Evolutionary conservation across 2,888 invertebrate genomes (phyloP).

Genomic region (Noctua janthina): DNA sequence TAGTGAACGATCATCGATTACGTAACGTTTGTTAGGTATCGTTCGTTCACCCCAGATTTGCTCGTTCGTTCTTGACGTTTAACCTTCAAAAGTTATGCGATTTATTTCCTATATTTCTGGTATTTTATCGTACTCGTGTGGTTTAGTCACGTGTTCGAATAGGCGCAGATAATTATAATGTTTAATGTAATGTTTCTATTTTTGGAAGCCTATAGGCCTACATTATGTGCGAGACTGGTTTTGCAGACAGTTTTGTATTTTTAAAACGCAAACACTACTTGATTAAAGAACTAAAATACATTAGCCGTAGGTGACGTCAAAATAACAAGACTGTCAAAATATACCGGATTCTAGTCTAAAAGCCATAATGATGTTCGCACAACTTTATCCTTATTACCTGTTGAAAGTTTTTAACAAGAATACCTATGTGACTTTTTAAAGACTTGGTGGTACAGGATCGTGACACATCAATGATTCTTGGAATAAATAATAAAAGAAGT

Average conservation of each 20-base stretch:
- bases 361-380: slow-evolving; percentile 1
- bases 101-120: slow-evolving; percentile 55
- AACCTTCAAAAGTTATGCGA: slow-evolving; percentile 60
- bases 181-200: slow-evolving; percentile 2
- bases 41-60: slow-evolving; percentile 68
- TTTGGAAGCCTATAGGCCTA: slow-evolving; percentile 4
- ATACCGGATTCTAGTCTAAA: neutral
- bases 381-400: slow-evolving; percentile 14
- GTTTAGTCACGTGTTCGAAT: slow-evolving; percentile 22
- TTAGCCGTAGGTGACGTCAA: neutral
- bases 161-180: slow-evolving; percentile 12
- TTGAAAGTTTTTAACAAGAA: slow-evolving; percentile 21
- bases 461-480: slow-evolving; percentile 50
- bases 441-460: slow-evolving; percentile 14
- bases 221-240: slow-evolving; percentile 1
- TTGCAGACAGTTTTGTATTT: neutral
- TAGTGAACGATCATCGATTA: slow-evolving; percentile 60
- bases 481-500: slow-evolving; percentile 22
- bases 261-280: neutral
- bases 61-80: slow-evolving; percentile 46
- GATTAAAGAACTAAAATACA: neutral
- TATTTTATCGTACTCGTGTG: slow-evolving; percentile 31
- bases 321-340: slow-evolving; percentile 4
- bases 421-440: slow-evolving; percentile 3
- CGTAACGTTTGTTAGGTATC: slow-evolving; percentile 68